Conservation (phyloP, 2,797 vertebrate species). For the Rostrhamus sociabilis region DNA sequence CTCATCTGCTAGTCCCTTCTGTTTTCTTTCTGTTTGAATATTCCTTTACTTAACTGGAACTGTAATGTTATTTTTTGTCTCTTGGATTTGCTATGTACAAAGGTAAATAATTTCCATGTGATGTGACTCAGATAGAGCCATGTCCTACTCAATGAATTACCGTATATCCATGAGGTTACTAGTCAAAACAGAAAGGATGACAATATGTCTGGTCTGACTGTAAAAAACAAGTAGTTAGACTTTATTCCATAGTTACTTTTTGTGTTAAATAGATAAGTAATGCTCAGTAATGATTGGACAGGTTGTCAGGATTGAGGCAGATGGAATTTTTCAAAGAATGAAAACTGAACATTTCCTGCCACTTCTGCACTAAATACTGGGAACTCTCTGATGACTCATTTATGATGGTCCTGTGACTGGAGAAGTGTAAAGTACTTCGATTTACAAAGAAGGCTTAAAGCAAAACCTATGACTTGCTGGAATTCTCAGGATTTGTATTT, state of each 20-base stretch:
- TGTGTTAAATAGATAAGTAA: neutral
- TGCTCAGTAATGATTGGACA: neutral
- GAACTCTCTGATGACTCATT: neutral
- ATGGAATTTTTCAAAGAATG: neutral
- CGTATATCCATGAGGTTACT: neutral
- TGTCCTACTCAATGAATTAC: neutral
- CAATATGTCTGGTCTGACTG: neutral
- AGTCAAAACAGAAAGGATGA: neutral
- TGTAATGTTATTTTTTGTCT: neutral
- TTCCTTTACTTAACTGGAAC: neutral
- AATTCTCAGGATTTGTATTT: neutral
- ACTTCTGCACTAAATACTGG: neutral
- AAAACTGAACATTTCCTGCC: neutral
- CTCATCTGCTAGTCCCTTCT: accelerated
- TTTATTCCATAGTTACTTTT: neutral
- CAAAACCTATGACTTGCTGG: neutral
- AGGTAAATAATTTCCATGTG: neutral
- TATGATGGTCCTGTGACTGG: neutral
- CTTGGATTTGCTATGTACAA: neutral
- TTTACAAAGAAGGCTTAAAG: neutral
- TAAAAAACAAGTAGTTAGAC: neutral
- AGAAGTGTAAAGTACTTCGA: neutral
- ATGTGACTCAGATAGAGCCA: neutral
- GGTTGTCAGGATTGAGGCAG: neutral
- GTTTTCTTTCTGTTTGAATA: neutral